These are phyloP conservation scores for Myotis brandtii DNA, from an alignment of 2,113 vertebrate species.

Conservation along the genomic window DNA sequence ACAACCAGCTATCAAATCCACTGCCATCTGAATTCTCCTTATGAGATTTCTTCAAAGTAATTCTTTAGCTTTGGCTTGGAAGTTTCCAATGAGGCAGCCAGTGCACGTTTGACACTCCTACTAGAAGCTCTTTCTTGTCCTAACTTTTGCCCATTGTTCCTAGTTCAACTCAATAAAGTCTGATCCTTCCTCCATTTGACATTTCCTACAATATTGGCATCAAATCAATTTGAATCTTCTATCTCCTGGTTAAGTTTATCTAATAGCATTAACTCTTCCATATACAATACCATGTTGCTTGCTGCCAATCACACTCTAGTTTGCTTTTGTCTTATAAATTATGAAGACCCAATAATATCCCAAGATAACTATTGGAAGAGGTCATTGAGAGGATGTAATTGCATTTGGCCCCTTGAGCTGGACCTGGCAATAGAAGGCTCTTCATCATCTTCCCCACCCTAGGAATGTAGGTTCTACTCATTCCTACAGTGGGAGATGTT, in stretches of 20 bases:
- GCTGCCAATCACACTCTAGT: neutral
- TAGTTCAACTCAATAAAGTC: neutral
- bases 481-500: neutral
- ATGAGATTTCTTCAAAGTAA: neutral
- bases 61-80: neutral
- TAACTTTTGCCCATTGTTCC: neutral
- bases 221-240: neutral
- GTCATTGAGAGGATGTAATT: neutral
- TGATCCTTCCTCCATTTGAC: neutral
- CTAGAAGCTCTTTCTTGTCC: neutral
- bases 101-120: neutral
- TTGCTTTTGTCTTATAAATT: neutral
- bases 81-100: neutral
- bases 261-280: neutral
- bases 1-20: neutral
- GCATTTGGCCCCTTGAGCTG: neutral
- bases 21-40: neutral
- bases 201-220: neutral
- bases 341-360: neutral
- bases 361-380: neutral
- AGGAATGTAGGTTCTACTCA: neutral
- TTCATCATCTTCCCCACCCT: neutral
- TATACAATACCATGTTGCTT: neutral
- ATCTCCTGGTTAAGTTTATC: neutral
- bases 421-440: neutral